Base-by-base conservation (phyloP, 2,113 vertebrate species). In the Bambusicola thoracicus region DNA sequence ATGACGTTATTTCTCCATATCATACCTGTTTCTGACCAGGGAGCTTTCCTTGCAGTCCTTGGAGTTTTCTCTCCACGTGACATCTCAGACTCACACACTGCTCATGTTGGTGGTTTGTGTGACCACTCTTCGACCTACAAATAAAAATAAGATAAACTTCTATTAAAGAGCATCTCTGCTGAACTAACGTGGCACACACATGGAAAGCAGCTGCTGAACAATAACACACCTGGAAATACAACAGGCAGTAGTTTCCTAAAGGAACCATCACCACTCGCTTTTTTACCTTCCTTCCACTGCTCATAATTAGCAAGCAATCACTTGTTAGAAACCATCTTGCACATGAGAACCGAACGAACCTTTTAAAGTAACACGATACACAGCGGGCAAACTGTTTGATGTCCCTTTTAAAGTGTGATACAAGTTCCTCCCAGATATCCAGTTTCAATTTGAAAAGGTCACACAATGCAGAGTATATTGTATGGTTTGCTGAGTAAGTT, bases 11-110 rank as follows among this genome's bases (percentile, higher is more conserved):
- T 89, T 59, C 40, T 82, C 30, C 4, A 20, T 46, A 24, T 3
- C 85, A 49, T 86, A 99, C 98, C 98, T 98, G 97, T 96, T 97
- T 98, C 87, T 98, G 98, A 79, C 97, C 94, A 7, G 84, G 95
- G 48, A 98, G 70, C 2, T 98, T 95, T 53, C 97, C 96, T 27
- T 98, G 96, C 3, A 98, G 38, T 46, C 98, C 97, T 85, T 96
- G 91, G 11, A 97, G 97, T 51, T 94, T 97, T 43, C 94, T 89
- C 83, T 98, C 97, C 58, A 98, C 94, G 49, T 93, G 84, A 75
- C 70, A 76, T 93, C 97, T 98, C 66, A 98, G 95, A 27, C 77
- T 92, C 66, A 97, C 96, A 41, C 95, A 97, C 63, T 98, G 97
- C 36, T 98, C 96, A 38, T 70, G 94, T 30, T 97, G 97, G 22